These are phyloP conservation scores for Polymixis lichenea DNA, from an alignment of 2,888 invertebrate genomes.

Conservation along the genomic window DNA sequence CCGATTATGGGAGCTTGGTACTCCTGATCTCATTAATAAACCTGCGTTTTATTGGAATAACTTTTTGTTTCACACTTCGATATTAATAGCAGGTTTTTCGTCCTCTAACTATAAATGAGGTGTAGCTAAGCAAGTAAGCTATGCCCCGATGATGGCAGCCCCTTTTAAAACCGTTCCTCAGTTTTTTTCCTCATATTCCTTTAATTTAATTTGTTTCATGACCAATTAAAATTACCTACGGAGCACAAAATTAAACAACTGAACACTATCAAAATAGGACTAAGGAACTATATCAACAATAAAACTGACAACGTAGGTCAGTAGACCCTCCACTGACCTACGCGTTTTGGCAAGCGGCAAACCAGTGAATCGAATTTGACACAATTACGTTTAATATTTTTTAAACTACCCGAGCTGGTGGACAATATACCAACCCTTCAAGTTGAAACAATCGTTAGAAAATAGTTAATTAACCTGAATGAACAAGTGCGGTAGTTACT, in stretches of 20 bases:
- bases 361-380: background rate
- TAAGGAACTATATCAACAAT: background rate
- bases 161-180: background rate
- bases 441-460: background rate
- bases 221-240: background rate
- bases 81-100: background rate
- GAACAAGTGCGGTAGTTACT: conserved; percentile 25
- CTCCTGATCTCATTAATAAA: conserved; percentile 43
- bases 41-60: conserved; percentile 36
- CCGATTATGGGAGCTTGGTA: conserved; percentile 43
- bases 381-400: background rate
- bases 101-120: background rate
- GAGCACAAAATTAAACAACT: background rate
- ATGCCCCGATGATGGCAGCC: background rate
- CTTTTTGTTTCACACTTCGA: conserved; percentile 14
- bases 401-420: background rate
- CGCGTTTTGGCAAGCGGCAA: background rate
- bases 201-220: background rate
- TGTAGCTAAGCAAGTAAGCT: background rate
- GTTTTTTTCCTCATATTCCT: too few relatives aligned
- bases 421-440: background rate
- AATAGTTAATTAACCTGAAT: conserved; percentile 37
- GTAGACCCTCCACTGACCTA: too few relatives aligned
- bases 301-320: background rate
- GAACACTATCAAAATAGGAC: background rate